Base-by-base conservation (phyloP, 1,140 invertebrate genomes). In the Lysiphlebus fabarum region DNA sequence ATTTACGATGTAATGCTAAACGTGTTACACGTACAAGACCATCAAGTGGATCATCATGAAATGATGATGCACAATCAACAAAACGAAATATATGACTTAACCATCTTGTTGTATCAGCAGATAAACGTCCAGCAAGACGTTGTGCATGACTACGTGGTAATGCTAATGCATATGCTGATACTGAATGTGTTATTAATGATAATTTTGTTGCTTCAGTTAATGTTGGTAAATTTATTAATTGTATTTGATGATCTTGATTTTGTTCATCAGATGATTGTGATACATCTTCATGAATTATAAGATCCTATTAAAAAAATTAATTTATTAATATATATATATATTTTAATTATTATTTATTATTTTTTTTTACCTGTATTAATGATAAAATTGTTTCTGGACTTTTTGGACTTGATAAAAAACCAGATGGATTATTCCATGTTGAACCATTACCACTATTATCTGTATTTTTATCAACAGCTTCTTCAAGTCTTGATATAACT, bases 1-100 rank as follows among this genome's bases (percentile, higher is more conserved):
- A 93, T 69, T 88, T 90, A 68, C 87, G 85, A 72, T 92, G 89
- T 6, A 95, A 68, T 54, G 91, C 84, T 77, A 93, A 84, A 59
- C 89, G 79, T 9, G 89, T 87, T 5, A 94, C 83, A 61, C 87
- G 79, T 0, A 94, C 86, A 9, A 92, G 73, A 11, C 91, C 90
- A 67, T 92, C 90, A 17, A 87, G 69, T 41, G 86, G 83, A 64
- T 92, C 90, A 64, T 92, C 89, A 71, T 92, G 89, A 69, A 89
- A 90, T 63, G 85, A 89, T 3, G 88, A 85, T 53, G 85, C 84
- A 53, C 87, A 87, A 65, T 91, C 89, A 53, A 82, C 74, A 57
- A 81, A 81, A 48, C 87, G 89, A 73, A 92, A 92, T 67, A 92
- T 84, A 67, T 90, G 86, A 56, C 87, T 85, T 40, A 92, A 78